A percentile compares a stretch with the other conserved stretches of the same genome.
phyloP scores from a whole-genome alignment of 1,140 invertebrate species.

The Nasonia giraulti region DNA sequence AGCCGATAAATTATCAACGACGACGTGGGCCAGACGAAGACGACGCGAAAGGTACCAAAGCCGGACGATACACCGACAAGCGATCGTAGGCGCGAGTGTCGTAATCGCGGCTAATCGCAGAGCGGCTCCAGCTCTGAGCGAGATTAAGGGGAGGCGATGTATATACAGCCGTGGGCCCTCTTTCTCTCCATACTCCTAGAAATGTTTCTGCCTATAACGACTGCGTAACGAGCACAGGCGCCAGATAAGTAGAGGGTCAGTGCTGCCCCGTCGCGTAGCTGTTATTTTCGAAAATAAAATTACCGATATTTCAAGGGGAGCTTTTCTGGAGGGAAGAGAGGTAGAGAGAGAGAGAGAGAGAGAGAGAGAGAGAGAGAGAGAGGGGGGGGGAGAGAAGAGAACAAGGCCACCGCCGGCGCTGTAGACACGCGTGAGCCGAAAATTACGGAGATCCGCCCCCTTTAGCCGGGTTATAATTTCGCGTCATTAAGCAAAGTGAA shows the following conservation, averaged over 20 bases:
- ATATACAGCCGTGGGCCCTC: neutral
- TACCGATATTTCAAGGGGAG: neutral
- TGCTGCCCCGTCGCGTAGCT: conserved; percentile 14
- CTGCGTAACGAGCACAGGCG: conserved; percentile 59
- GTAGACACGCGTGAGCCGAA: conserved; percentile 1
- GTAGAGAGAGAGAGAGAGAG: neutral
- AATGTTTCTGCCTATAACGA: conserved; percentile 38
- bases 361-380: no score
- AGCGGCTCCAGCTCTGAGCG: conserved; percentile 46
- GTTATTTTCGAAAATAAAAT: conserved; percentile 51
- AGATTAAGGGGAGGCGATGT: conserved; percentile 53
- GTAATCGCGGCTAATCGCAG: conserved; percentile 57
- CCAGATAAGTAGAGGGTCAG: conserved; percentile 63
- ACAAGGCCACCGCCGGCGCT: no score
- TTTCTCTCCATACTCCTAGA: neutral
- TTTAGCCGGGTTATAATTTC: conserved; percentile 31
- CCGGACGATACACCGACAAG: no score
- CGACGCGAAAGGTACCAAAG: no score
- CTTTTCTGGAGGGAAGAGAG: neutral
- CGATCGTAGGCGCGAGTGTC: conserved; percentile 6
- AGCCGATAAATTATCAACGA: no score
- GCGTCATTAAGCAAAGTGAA: conserved; percentile 49
- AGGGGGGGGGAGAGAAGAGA: no score
- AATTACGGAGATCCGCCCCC: conserved; percentile 41
- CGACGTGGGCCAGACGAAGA: no score